Evolutionary conservation across 2,797 vertebrate species (phyloP).

Genomic region (Catostomus latipinnis): DNA sequence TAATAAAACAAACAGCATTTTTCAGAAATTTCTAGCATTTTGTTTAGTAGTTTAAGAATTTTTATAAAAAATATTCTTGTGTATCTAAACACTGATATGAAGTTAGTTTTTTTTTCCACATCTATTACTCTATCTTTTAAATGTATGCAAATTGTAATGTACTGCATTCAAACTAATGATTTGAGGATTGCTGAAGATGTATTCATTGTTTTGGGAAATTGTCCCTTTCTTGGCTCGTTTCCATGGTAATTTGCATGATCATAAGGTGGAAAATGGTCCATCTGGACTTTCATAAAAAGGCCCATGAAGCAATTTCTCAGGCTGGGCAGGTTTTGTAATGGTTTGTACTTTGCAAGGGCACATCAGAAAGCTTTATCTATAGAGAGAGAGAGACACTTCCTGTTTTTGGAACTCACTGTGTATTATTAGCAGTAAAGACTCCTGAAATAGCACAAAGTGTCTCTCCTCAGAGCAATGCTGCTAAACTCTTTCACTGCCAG

Average conservation of each 20-base stretch:
- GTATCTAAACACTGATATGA: not conserved
- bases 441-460: not conserved
- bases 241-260: constrained; percentile 2
- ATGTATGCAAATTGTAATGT: not conserved
- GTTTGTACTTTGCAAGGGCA: constrained; percentile 20
- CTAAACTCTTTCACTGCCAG: not conserved
- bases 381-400: constrained; percentile 25
- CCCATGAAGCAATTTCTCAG: constrained; percentile 4
- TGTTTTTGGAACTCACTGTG: constrained; percentile 25
- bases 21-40: not conserved
- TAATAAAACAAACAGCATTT: not conserved
- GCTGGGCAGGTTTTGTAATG: not conserved
- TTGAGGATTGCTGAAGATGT: not conserved
- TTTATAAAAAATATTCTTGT: not conserved
- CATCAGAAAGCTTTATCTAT: not conserved
- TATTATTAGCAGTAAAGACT: constrained; percentile 24
- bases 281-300: constrained; percentile 7
- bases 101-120: not conserved
- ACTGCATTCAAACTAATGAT: not conserved
- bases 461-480: constrained; percentile 6
- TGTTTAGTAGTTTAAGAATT: not conserved
- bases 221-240: not conserved
- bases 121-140: not conserved
- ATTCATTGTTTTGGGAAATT: not conserved
- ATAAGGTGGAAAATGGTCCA: not conserved